Conservation (phyloP, 2,888 invertebrate genomes). For the Trachelus troglodyta region DNA sequence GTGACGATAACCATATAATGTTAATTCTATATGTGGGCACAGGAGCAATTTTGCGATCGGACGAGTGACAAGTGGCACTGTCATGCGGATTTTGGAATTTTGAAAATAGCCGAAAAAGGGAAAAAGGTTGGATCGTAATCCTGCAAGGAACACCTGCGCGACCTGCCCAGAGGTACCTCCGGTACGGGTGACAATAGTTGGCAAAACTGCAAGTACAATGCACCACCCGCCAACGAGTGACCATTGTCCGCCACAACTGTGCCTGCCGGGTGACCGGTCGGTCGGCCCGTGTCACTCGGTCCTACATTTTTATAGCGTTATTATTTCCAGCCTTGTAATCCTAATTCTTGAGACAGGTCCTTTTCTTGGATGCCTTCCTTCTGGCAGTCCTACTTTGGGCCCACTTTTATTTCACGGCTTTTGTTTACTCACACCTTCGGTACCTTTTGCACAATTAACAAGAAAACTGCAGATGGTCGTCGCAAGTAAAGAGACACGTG, state of each 20-base stretch:
- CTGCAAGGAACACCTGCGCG: slow-evolving; percentile 33
- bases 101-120: background rate
- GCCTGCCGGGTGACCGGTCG: slow-evolving; percentile 25
- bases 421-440: slow-evolving; percentile 29
- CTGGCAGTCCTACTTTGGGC: background rate
- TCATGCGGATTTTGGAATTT: too few species aligned
- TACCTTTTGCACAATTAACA: slow-evolving; percentile 31
- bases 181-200: slow-evolving; percentile 15
- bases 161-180: background rate
- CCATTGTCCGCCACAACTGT: slow-evolving; percentile 45
- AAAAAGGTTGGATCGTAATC: background rate
- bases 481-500: background rate
- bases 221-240: slow-evolving; percentile 54
- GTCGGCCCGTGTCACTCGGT: slow-evolving; percentile 39
- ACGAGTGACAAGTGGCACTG: slow-evolving; percentile 4
- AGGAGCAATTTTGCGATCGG: too few species aligned
- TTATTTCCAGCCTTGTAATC: slow-evolving; percentile 53
- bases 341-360: slow-evolving; percentile 46
- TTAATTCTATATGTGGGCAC: too few species aligned
- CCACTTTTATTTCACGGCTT: slow-evolving; percentile 26
- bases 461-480: background rate
- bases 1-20: too few species aligned
- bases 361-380: slow-evolving; percentile 2
- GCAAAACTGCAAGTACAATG: slow-evolving; percentile 51
- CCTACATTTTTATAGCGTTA: slow-evolving; percentile 43